These are phyloP conservation scores for Nymphalis c-album DNA, from an alignment of 2,888 invertebrate genomes.

Conservation along the genomic window DNA sequence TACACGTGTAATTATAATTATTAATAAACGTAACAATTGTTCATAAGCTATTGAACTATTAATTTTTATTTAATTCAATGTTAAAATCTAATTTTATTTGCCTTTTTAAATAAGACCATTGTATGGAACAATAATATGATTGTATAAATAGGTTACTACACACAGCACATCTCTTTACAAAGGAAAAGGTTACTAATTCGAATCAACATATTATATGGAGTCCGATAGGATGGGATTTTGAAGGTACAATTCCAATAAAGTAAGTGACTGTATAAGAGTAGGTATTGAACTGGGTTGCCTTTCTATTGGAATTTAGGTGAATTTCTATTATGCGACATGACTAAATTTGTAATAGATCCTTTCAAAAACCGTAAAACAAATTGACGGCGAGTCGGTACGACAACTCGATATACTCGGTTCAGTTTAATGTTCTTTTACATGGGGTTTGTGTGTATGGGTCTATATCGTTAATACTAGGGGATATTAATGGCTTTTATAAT, in stretches of 20 bases:
- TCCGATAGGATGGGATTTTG: conserved; percentile 61
- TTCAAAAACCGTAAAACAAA: conserved; percentile 45
- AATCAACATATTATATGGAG: conserved; percentile 59
- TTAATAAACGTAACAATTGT: too few relatives aligned
- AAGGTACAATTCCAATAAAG: conserved; percentile 71
- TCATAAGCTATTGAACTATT: too few relatives aligned
- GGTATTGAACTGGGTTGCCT: conserved; percentile 50
- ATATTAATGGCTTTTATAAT: too few relatives aligned
- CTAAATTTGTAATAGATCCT: conserved; percentile 62
- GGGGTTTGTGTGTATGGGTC: too few relatives aligned
- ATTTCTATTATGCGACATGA: conserved; percentile 63
- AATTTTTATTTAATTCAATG: background rate
- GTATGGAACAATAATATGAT: background rate
- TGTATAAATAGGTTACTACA: conserved; percentile 28
- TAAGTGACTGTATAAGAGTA: conserved; percentile 60
- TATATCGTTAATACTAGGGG: too few relatives aligned
- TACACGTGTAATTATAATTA: too few relatives aligned
- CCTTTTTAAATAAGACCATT: background rate
- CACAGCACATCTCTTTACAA: conserved; percentile 51
- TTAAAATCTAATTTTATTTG: background rate
- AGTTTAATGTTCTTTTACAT: too few relatives aligned
- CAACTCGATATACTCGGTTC: conserved; percentile 26
- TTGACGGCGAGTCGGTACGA: conserved; percentile 29
- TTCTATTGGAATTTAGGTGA: conserved; percentile 64
- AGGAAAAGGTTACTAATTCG: conserved; percentile 60